phyloP scores from a whole-genome alignment of 2,797 vertebrate species.

The Echiichthys vipera region DNA sequence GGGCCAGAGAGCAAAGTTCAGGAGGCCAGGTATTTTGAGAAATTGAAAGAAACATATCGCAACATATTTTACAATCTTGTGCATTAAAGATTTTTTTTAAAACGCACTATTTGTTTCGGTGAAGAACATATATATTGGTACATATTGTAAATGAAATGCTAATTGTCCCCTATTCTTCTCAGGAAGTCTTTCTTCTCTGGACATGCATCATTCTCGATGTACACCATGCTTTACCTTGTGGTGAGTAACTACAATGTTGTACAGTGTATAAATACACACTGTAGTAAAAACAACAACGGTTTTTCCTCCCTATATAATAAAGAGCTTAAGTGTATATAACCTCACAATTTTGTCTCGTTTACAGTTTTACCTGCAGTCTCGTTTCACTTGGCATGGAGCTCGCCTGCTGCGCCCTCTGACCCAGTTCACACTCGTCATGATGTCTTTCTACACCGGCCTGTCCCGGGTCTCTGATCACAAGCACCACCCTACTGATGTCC shows the following conservation, averaged over 20 bases:
- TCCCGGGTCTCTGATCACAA: conserved; percentile 97
- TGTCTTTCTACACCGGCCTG: conserved; percentile 98
- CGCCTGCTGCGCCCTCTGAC: conserved; percentile 95
- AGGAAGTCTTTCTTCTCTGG: conserved; percentile 99
- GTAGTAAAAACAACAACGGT: background rate
- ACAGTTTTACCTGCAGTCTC: conserved; percentile 97
- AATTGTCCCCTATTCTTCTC: conserved; percentile 67
- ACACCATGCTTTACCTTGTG: conserved; percentile 98
- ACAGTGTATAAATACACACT: background rate
- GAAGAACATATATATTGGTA: background rate
- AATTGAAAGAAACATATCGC: background rate
- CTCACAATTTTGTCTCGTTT: background rate
- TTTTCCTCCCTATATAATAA: background rate
- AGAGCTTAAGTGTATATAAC: background rate
- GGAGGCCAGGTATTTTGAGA: conserved; percentile 90
- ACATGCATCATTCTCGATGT: conserved; percentile 97
- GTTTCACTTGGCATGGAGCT: conserved; percentile 97
- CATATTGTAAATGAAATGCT: background rate
- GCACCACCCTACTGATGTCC: conserved; percentile 95
- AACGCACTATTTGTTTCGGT: no score
- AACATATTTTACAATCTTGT: background rate
- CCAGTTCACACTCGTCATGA: conserved; percentile 98
- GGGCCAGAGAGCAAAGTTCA: conserved; percentile 90
- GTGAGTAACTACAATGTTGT: conserved; percentile 84
- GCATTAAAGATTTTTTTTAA: background rate